Base-by-base conservation (phyloP, 1,140 invertebrate species). In the Tigriopus japonicus region DNA sequence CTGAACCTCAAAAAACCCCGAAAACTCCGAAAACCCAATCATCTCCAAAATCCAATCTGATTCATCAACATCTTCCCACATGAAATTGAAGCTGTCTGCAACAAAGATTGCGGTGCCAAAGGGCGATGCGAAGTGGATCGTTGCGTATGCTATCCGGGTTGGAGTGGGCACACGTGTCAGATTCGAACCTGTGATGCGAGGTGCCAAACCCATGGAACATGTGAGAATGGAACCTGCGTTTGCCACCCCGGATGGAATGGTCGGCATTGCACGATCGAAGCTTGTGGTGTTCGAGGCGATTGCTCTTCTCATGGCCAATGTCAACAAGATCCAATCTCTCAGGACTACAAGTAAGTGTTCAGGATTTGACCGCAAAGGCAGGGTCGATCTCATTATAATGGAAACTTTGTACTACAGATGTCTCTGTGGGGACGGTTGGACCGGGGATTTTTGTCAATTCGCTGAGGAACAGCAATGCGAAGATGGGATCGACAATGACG, bases 191-290 rank as follows among this genome's bases (percentile, higher is more conserved):
- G 45, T 49, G 45, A 49, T 12, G 45, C 6, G n/a, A 74, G 91
- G 23, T 97, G 93, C 73, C 85, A 87, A 66, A 87, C 89, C 65
- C 90, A 95, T 68, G 94, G 94, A 1, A 86, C 90, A 70, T 98
- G 94, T 74, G 87, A 92, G 73, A 96, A 97, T 71, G 93, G 93
- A 23, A 94, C 87, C 13, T 98, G 93, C 68, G 78, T 92, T n/a
- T 98, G 93, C 72, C 85, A 92, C 5, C 89, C 87, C 52, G 93
- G 93, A 1, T 97, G 91, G 91, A 97, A 95, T 74, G 93, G 93
- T 52, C 83, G 86, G 65, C 91, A 95, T 70, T 97, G 93, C 70
- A 93, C 89, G 6, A 78, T 95, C 70, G 90, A 96, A 72, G 80
- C 80, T 56, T 93, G 89, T 73, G 85, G 80, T 41, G 82, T 81